Evolutionary conservation across 2,797 vertebrate genomes (phyloP), one percentile per base, ranked within the genome.

Genomic region (Xenopus petersii): DNA sequence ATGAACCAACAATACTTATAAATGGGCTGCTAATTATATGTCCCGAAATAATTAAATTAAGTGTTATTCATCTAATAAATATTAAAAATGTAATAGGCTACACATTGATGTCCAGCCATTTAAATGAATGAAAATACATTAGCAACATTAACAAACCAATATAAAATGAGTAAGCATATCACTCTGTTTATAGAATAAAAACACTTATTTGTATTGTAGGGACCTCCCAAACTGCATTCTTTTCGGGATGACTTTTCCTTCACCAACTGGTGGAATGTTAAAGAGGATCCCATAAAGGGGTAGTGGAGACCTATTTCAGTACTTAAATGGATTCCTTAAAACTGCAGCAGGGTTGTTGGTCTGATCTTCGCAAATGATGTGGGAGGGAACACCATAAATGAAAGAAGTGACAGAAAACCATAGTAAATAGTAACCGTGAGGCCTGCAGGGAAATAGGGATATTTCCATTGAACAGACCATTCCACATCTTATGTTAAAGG

Each of bases 51-150:
- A 89, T 91, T 91, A 89, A 91, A 88, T 91, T 89, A 91, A 90
- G 86, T 89, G 91, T 87, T 88, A 87, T 87, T 87, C 86, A 84
- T 88, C 85, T 91, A 92, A 93, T 92, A 93, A 92, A 93, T 93
- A 94, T 71, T 56, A 86, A 90, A 81, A 92, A 86, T 80, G 83
- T 88, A 68, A n/a, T 81, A 77, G 86, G 86, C 83, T 89, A 85
- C 83, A 91, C 83, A 89, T 86, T 81, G 86, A 88, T 8, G 54
- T 86, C 85, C 77, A 84, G 78, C 81, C 79, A 87, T 85, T 86
- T 84, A 81, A 82, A 81, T 81, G 80, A 86, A 82, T 81, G 80
- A 86, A 82, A 85, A 89, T 88, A 91, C 88, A 88, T 88, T 89
- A 91, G 88, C 83, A 86, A 90, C 84, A 87, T 84, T 42, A 71